Evolutionary conservation across 2,888 invertebrate genomes (phyloP).

Genomic region (Rotaria magnacalcarata): DNA sequence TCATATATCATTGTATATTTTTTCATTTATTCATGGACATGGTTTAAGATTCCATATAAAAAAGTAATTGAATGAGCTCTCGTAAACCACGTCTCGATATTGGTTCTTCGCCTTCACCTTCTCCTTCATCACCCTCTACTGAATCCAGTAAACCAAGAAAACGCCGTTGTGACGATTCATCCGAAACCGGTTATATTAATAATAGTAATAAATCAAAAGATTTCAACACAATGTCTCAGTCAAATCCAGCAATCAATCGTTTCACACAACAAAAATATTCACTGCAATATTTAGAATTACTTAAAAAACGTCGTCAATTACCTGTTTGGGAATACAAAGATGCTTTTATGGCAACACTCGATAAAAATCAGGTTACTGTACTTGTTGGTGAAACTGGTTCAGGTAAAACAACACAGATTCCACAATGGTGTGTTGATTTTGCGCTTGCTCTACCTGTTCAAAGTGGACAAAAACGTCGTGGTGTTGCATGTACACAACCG

Average conservation of each 20-base stretch:
- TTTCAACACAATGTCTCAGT: not conserved
- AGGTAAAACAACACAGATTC: constrained; percentile 96
- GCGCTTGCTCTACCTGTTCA: constrained; percentile 49
- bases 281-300: constrained; percentile 75
- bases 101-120: not conserved
- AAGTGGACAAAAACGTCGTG: constrained; percentile 34
- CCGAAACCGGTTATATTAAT: not conserved
- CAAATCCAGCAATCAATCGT: constrained; percentile 32
- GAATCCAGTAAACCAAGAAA: not conserved
- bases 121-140: not conserved
- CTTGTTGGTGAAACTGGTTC: constrained; percentile 70
- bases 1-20: not conserved
- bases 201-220: not conserved
- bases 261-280: constrained; percentile 75
- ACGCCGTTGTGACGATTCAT: not conserved
- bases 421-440: constrained; percentile 73
- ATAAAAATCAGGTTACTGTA: constrained; percentile 73
- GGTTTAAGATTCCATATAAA: not conserved
- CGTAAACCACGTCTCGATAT: constrained; percentile 20
- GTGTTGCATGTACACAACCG: constrained; percentile 90
- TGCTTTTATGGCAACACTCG: constrained; percentile 88
- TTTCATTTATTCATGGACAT: not conserved
- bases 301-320: constrained; percentile 78
- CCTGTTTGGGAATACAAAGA: constrained; percentile 96
- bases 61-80: not conserved